These are phyloP conservation scores for Orchesellides sinensis DNA, from an alignment of 2,888 invertebrate genomes.

Conservation along the genomic window DNA sequence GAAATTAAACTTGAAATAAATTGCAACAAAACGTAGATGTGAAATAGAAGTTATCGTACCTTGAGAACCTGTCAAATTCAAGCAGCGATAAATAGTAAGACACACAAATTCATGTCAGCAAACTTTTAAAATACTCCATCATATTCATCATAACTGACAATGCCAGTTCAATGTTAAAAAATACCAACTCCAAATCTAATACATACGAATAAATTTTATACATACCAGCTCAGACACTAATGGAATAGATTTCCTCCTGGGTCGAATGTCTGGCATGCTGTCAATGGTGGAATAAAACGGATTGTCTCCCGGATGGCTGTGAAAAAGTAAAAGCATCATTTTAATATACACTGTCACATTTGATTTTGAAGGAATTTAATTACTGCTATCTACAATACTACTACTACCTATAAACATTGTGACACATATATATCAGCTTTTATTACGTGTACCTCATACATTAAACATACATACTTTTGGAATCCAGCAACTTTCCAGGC, in stretches of 20 bases:
- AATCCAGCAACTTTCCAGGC: no score
- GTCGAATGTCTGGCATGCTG: slow-evolving; percentile 99
- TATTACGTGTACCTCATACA: background rate
- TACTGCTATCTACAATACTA: background rate
- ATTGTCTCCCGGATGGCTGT: slow-evolving; percentile 94
- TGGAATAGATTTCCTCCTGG: slow-evolving; percentile 97
- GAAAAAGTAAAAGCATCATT: slow-evolving; percentile 1
- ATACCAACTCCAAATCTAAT: no score
- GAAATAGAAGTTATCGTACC: slow-evolving; percentile 32
- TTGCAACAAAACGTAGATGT: no score
- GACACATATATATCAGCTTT: slow-evolving; percentile 5
- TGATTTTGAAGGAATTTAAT: background rate
- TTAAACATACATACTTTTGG: no score
- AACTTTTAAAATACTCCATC: background rate
- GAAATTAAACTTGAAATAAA: no score
- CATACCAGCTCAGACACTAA: slow-evolving; percentile 98
- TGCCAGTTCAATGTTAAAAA: no score
- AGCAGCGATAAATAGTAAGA: slow-evolving; percentile 25
- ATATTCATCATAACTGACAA: background rate
- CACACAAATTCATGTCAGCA: background rate
- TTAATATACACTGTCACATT: background rate
- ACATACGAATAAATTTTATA: background rate
- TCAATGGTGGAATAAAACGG: slow-evolving; percentile 99
- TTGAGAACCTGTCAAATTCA: slow-evolving; percentile 61
- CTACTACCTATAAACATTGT: background rate